These are phyloP conservation scores for Ictidomys tridecemlineatus DNA, from an alignment of 2,113 vertebrate species.

Conservation along the genomic window DNA sequence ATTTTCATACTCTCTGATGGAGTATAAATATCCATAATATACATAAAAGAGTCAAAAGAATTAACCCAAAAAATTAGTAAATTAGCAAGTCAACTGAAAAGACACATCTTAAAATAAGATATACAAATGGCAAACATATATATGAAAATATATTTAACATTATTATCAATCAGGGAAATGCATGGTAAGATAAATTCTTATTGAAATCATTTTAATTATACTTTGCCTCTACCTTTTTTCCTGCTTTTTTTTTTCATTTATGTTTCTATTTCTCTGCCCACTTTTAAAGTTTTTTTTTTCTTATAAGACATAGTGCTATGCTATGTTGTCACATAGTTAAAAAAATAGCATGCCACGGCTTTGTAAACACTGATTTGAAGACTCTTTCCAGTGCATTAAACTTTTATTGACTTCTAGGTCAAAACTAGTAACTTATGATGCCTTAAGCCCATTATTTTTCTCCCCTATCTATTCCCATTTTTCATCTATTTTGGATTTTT, in stretches of 20 bases:
- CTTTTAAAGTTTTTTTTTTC: neutral
- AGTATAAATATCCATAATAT: no score
- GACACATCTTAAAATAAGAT: no score
- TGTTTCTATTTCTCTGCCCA: neutral
- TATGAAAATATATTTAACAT: no score
- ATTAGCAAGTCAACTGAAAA: no score
- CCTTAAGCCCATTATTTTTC: slow-evolving; percentile 6
- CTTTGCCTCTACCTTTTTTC: neutral
- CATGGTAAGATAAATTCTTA: neutral
- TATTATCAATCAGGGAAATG: no score
- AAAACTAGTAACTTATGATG: slow-evolving; percentile 50
- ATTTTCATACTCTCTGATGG: no score
- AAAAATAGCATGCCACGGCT: neutral
- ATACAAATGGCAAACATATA: no score
- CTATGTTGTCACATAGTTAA: slow-evolving; percentile 18
- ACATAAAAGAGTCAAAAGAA: no score
- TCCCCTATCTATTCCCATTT: neutral
- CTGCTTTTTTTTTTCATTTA: neutral
- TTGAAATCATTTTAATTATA: neutral
- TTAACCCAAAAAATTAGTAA: no score
- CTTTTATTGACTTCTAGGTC: slow-evolving; percentile 45
- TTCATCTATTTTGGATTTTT: neutral
- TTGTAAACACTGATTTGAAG: slow-evolving; percentile 32
- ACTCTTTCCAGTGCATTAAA: slow-evolving; percentile 53
- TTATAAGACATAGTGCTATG: neutral